Evolutionary conservation across 35 echinoderm and acorn worm species (phyloP), one percentile per base, ranked within the genome.

Genomic region (Antedon bifida): DNA sequence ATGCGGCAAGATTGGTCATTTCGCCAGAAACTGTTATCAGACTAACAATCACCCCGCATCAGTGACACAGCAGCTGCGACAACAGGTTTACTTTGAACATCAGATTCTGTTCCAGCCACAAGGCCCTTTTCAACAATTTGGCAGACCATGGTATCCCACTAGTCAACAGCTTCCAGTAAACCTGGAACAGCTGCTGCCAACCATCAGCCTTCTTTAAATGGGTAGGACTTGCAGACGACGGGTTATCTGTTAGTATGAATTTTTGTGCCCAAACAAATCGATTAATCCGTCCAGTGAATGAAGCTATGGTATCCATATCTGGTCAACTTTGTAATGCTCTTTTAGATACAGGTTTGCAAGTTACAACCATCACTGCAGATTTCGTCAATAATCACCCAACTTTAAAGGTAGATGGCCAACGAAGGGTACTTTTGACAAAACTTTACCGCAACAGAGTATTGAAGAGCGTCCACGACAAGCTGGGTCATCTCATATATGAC

Each of bases 341-440:
- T 23, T 21, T 84, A 12, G 82, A 84, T 74, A 84, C 82, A 32
- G 82, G 82, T 31, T 64, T 26, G 7, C 82, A 84, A 36, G 82
- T 84, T 10, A 84, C 82, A 8, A 84, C 82, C n/a, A 36, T 84
- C 14, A 84, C 82, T 31, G 12, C 9, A 17, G 42, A 56, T 31
- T 84, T 73, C 31, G 28, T 74, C 44, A 4, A 8, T 16, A 34
- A 33, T 13, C 82, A 84, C 34, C 51, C 82, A 7, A 30, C 26
- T n/a, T 46, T 84, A 7, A 74, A 33, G n/a, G n/a, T n/a, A n/a
- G n/a, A n/a, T n/a, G n/a, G n/a, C n/a, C n/a, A n/a, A n/a, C n/a
- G 5, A 33, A 33, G 32, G 32, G 14, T 36, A 5, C 10, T 78
- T 13, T 13, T 78, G 10, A 12, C 77, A 10, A 12, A 23, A 36